Percentiles rank a stretch among this genome's conserved stretches.
Evolutionary conservation across 2,113 vertebrate species (phyloP).

Genomic region (Nothocercus nigrocapillus): DNA sequence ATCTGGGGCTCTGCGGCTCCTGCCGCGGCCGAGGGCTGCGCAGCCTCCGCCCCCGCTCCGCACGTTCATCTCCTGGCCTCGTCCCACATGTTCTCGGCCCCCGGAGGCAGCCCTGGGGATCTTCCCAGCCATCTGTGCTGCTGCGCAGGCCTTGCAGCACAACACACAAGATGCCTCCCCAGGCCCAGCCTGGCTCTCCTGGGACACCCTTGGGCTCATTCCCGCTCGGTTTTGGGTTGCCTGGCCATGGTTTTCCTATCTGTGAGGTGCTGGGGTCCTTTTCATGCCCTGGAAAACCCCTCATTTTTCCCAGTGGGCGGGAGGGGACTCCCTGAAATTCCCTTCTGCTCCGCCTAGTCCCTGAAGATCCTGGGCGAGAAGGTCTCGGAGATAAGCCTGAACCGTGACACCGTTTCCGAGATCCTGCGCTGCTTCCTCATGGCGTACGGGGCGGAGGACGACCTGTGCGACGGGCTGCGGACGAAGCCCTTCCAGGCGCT

Average conservation of each 20-base stretch:
- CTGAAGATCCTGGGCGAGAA: slow-evolving; percentile 96
- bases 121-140: not conserved
- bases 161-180: not conserved
- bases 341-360: slow-evolving; percentile 76
- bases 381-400: slow-evolving; percentile 89
- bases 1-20: not conserved
- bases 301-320: accelerated
- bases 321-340: not conserved
- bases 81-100: not conserved
- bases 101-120: not conserved
- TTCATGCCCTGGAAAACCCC: not conserved
- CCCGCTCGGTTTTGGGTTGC: accelerated
- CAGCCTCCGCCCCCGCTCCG: not conserved
- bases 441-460: slow-evolving; percentile 84
- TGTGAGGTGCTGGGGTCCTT: accelerated
- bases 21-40: not conserved
- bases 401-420: slow-evolving; percentile 90
- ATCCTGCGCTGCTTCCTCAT: slow-evolving; percentile 91
- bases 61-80: not conserved
- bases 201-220: not conserved
- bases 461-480: slow-evolving; percentile 86
- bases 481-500: slow-evolving; percentile 93
- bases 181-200: not conserved
- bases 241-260: not conserved
- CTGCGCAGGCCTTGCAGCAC: not conserved